Evolutionary conservation across 2,888 invertebrate species (phyloP).

Genomic region (Drosophila sordidapex): DNA sequence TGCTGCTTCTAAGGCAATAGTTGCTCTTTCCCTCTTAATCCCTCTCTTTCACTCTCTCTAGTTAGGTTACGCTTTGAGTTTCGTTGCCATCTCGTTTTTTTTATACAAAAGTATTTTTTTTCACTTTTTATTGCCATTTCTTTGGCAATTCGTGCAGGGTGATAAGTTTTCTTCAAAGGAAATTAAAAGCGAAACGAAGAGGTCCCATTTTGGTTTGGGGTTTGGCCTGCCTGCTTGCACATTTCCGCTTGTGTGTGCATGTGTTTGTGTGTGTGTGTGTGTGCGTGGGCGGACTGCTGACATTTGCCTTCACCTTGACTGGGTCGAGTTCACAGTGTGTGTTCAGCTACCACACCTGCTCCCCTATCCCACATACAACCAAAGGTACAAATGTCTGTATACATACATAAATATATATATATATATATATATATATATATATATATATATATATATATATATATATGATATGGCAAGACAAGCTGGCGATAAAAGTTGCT

Average conservation of each 20-base stretch:
- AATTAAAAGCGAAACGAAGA: conserved; percentile 66
- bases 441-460: conserved; percentile 9
- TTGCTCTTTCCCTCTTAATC: conserved; percentile 11
- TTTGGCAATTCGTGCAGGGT: conserved; percentile 63
- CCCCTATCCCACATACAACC: not conserved
- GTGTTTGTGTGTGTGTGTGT: conserved; percentile 1
- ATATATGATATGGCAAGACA: conserved; percentile 48
- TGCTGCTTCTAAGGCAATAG: conserved; percentile 39
- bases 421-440: conserved; percentile 8
- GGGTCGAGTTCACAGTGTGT: conserved; percentile 43
- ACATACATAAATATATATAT: conserved; percentile 6
- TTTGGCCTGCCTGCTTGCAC: conserved; percentile 37
- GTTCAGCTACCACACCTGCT: not conserved
- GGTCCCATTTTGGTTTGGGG: conserved; percentile 28
- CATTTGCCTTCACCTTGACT: conserved; percentile 71
- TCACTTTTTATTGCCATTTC: conserved; percentile 58
- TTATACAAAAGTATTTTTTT: not conserved
- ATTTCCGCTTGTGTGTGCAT: conserved; percentile 43
- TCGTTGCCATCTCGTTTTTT: conserved; percentile 40
- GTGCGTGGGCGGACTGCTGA: conserved; percentile 46
- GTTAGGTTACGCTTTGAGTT: conserved; percentile 40
- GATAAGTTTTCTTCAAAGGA: conserved; percentile 72
- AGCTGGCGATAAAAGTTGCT: conserved; percentile 63
- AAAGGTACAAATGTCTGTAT: conserved; percentile 1
- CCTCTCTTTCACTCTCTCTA: not conserved